A percentile compares a stretch with the other conserved stretches of the same genome.
These are phyloP conservation scores for Lytechinus pictus DNA, from an alignment of 35 echinoderm and acorn worm species.

Conservation along the genomic window DNA sequence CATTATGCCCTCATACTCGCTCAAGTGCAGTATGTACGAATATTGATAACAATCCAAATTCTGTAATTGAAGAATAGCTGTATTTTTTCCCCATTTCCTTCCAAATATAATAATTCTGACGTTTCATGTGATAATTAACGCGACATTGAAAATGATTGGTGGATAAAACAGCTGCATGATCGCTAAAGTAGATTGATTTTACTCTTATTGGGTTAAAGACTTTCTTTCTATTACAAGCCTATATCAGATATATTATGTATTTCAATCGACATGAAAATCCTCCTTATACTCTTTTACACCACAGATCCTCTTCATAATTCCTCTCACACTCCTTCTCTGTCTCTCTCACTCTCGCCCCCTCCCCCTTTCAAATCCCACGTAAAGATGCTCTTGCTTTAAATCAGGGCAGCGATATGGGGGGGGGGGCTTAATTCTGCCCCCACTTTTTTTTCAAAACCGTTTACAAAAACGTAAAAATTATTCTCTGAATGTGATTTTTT, in stretches of 20 bases:
- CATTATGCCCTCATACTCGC: background rate
- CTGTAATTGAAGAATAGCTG: background rate
- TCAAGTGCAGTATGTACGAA: background rate
- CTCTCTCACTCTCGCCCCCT: background rate
- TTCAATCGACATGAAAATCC: no score
- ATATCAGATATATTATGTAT: no score
- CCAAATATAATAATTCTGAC: constrained; percentile 3
- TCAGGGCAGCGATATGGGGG: no score
- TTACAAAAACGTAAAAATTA: no score
- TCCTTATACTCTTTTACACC: background rate
- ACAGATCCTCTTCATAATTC: no score
- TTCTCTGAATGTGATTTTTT: no score
- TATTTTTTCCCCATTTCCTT: background rate
- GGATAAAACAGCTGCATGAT: constrained; percentile 10
- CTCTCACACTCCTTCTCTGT: background rate
- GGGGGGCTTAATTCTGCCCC: no score
- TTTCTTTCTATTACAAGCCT: background rate
- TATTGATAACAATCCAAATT: background rate
- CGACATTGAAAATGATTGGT: background rate
- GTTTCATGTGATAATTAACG: background rate
- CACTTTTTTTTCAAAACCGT: no score
- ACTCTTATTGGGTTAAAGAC: background rate
- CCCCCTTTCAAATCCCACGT: background rate
- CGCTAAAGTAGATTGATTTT: background rate
- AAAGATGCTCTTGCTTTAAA: no score